Conservation (phyloP, 92 coral and sea anemone species). For the Phenganax stokvisi region DNA sequence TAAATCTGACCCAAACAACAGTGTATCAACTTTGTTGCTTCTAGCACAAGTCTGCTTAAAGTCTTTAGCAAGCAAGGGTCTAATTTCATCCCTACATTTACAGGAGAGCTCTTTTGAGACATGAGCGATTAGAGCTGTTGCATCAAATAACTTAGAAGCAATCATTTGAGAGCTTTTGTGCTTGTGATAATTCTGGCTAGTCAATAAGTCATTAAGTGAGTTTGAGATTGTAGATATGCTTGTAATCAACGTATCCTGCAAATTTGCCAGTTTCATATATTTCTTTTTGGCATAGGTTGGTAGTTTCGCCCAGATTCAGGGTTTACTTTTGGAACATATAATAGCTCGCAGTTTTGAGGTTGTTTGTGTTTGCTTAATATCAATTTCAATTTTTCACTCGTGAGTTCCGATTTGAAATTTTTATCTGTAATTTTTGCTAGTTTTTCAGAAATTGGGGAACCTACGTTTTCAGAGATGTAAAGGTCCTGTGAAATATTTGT, state of each 20-base stretch:
- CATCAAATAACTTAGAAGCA: not conserved
- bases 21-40: not conserved
- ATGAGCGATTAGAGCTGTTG: no score
- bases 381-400: no score
- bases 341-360: not conserved
- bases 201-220: not conserved
- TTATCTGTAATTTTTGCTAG: no score
- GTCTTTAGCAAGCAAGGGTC: no score
- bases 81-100: no score
- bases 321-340: not conserved
- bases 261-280: not conserved
- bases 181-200: not conserved
- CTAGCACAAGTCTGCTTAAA: no score
- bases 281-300: not conserved
- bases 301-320: slow-evolving; percentile 1
- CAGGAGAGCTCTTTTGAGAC: no score
- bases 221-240: no score
- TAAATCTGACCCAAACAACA: not conserved
- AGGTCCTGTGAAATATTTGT: no score
- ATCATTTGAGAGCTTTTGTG: not conserved
- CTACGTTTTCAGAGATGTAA: not conserved
- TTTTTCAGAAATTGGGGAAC: not conserved
- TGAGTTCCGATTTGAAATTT: no score
- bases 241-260: no score
- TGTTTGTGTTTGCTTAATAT: not conserved